Base-by-base conservation (phyloP, 2,113 vertebrate species). In the Microcebus tavaratra region DNA sequence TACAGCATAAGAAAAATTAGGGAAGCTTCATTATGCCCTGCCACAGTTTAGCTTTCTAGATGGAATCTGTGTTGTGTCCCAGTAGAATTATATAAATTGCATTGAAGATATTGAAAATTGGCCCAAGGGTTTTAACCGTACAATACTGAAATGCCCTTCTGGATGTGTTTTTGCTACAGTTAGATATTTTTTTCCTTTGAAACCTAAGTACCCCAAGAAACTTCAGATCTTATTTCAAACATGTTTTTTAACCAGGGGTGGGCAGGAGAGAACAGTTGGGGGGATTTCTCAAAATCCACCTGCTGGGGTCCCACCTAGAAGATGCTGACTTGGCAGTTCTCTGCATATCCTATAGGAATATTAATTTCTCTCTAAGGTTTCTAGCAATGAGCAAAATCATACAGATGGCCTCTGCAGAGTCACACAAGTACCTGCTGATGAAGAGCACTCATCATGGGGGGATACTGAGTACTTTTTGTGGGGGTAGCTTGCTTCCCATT, bases 101-200 rank as follows among this genome's bases (percentile, higher is more conserved):
- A 87, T 78, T 80, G 48, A 85, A 5, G 68, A 73, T 90, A 97
- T 75, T 97, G 93, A 92, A 90, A 31, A 95, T 95, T 97, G 80
- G 95, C 95, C 90, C 45, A 34, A 83, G 81, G 80, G 59, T 88
- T 76, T 98, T 96, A 96, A 93, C 8, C 91, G 75, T 81, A 91
- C 93, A 57, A 96, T 97, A 96, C 94, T 75, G 75, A 80, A 79
- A 23, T 96, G 70, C 88, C 92, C 84, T 75, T 80, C 87, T 76
- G 27, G 6, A 92, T 96, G 31, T 72, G 17, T 92, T 90, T 97
- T 92, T 96, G 76, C 90, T 94, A 70, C 31, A 84, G 70, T 96
- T 84, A 42, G 50, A 90, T 93, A 70, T 87, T 97, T 87, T 97
- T 98, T 97, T 80, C 95, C 97, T 93, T 96, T 23, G 73, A 96